Evolutionary conservation across 1,140 invertebrate species (phyloP).

Genomic region (Leptoteleia sp.): DNA sequence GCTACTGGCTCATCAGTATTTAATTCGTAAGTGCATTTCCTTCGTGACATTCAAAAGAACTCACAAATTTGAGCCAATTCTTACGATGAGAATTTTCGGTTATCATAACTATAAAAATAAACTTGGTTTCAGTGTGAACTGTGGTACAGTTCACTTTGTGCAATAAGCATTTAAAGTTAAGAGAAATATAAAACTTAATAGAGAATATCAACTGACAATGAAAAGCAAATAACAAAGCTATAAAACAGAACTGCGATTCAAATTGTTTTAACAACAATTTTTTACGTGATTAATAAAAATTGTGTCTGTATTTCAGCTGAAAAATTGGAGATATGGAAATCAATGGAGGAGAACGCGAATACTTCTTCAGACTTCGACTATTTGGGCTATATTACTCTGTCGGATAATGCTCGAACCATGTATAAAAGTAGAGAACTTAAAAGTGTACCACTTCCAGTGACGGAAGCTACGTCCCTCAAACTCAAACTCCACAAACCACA

Average conservation of each 20-base stretch:
- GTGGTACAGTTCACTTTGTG: too few relatives aligned
- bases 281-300: too few relatives aligned
- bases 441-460: conserved; percentile 90
- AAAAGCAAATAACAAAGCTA: too few relatives aligned
- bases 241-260: too few relatives aligned
- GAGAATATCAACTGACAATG: too few relatives aligned
- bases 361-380: conserved; percentile 83
- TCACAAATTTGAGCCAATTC: too few relatives aligned
- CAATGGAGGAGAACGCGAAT: conserved; percentile 74
- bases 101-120: too few relatives aligned
- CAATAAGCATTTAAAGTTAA: too few relatives aligned
- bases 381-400: conserved; percentile 90
- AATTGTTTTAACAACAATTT: too few relatives aligned
- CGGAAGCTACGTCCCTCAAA: conserved; percentile 90
- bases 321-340: conserved; percentile 84
- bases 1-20: conserved; percentile 93
- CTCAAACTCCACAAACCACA: conserved; percentile 92
- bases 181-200: too few relatives aligned
- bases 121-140: too few relatives aligned
- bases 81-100: too few relatives aligned
- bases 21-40: conserved; percentile 88
- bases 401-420: conserved; percentile 89
- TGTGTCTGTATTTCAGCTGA: conserved; percentile 76
- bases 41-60: background rate
- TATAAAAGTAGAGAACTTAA: conserved; percentile 93